A percentile compares a stretch with the other conserved stretches of the same genome.
phyloP scores from a whole-genome alignment of 2,888 invertebrate species.

The Pyralis farinalis region DNA sequence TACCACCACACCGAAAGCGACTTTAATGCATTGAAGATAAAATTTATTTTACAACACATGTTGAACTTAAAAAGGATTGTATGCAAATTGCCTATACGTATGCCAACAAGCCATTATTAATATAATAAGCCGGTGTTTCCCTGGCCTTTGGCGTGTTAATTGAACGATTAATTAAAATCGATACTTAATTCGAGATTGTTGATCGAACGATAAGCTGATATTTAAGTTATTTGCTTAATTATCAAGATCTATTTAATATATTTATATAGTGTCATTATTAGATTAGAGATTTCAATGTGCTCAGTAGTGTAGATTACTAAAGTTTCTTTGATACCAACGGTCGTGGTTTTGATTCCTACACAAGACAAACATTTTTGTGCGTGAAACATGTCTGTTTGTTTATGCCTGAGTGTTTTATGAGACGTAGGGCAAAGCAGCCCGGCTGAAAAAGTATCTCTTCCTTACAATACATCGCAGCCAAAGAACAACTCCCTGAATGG shows the following conservation, averaged over 20 bases:
- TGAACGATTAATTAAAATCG: slow-evolving; percentile 23
- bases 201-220: background rate
- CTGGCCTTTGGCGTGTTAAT: slow-evolving; percentile 30
- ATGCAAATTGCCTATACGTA: slow-evolving; percentile 33
- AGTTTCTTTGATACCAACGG: no score
- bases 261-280: no score
- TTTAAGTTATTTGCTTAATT: background rate
- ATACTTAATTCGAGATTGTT: background rate
- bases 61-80: slow-evolving; percentile 21
- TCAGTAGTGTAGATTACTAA: no score
- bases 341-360: no score
- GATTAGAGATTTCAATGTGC: no score
- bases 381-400: no score
- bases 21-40: background rate
- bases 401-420: no score
- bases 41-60: background rate
- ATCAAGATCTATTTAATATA: background rate
- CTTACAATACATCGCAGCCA: no score
- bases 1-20: background rate
- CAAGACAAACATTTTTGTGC: no score
- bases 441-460: no score
- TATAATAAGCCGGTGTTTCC: slow-evolving; percentile 27
- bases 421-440: no score
- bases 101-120: slow-evolving; percentile 31
- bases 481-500: no score